phyloP scores from a whole-genome alignment of 2,113 vertebrate genomes.

The Eclectus roratus region DNA sequence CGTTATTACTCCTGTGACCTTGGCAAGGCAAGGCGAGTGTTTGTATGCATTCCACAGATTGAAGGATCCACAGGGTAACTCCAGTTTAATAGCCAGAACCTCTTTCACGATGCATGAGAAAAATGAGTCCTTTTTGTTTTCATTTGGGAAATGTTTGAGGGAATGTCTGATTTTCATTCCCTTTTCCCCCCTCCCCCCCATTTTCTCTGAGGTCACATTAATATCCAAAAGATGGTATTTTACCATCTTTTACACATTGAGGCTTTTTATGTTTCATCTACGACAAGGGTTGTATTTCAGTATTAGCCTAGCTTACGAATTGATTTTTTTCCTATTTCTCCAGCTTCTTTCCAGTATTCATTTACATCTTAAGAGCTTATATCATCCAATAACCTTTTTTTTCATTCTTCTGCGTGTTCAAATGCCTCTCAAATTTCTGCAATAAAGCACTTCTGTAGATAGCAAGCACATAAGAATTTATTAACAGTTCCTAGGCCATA shows the following conservation, averaged over 20 bases:
- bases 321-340: constrained; percentile 1
- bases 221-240: not conserved
- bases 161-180: not conserved
- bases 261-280: constrained; percentile 14
- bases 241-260: not conserved
- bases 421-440: not conserved
- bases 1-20: not conserved
- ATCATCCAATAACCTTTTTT: not conserved
- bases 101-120: constrained; percentile 4
- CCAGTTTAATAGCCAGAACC: not conserved
- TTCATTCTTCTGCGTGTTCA: not conserved
- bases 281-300: not conserved
- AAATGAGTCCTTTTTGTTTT: not conserved
- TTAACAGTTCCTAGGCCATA: not conserved
- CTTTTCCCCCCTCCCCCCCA: too few species aligned
- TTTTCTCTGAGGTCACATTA: constrained; percentile 34
- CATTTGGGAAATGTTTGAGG: not conserved
- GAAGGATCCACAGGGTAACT: not conserved
- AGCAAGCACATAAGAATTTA: not conserved
- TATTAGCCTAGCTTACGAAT: not conserved
- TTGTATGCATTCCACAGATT: constrained; percentile 14
- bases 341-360: not conserved
- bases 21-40: not conserved
- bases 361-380: not conserved
- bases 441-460: not conserved